These are phyloP conservation scores for Melieria omissa DNA, from an alignment of 2,888 invertebrate species.

Conservation along the genomic window DNA sequence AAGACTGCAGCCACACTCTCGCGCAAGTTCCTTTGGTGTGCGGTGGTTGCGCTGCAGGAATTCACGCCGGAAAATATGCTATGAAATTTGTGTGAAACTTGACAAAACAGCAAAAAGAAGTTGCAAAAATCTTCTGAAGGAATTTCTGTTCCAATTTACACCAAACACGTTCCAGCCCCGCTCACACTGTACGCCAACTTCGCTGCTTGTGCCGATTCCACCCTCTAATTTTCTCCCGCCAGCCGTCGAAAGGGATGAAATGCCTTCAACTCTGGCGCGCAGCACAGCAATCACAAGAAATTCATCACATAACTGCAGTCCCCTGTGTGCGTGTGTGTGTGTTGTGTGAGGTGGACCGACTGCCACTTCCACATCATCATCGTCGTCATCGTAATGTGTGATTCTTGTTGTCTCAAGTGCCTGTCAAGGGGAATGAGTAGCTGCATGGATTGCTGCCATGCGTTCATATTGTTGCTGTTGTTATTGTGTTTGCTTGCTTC, in stretches of 20 bases:
- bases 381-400: constrained; percentile 19
- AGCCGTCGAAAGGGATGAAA: constrained; percentile 17
- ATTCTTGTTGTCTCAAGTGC: constrained; percentile 32
- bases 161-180: neutral
- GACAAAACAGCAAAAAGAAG: constrained; percentile 12
- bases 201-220: neutral
- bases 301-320: constrained; percentile 25
- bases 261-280: constrained; percentile 11
- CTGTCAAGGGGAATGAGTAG: neutral
- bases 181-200: neutral
- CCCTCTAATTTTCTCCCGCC: neutral
- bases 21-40: neutral
- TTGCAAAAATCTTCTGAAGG: constrained; percentile 30
- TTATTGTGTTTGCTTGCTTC: constrained; percentile 11
- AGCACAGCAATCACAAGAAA: constrained; percentile 18
- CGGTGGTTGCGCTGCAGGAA: neutral
- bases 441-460: neutral
- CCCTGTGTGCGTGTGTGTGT: neutral
- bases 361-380: neutral
- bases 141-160: constrained; percentile 32
- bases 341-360: neutral
- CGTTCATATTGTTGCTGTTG: neutral
- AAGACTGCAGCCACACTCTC: neutral
- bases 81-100: constrained; percentile 27
- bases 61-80: constrained; percentile 29